These are phyloP conservation scores for Cydia fagiglandana DNA, from an alignment of 1,140 invertebrate genomes.

Conservation along the genomic window DNA sequence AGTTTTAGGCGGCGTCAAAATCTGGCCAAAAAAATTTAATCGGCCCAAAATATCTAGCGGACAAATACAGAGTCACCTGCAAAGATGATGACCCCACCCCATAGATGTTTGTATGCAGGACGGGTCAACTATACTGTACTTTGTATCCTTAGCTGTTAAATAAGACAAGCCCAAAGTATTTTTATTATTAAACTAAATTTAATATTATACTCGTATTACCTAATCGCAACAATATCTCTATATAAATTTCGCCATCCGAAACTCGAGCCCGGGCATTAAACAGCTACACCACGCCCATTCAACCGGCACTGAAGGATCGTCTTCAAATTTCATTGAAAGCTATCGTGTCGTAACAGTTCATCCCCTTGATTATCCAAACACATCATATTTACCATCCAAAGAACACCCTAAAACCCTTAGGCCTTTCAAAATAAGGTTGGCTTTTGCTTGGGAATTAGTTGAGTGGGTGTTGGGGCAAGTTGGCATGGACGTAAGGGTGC, in stretches of 20 bases:
- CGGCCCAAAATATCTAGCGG: no score
- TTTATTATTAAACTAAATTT: no score
- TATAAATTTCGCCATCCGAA: neutral
- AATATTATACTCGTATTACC: no score
- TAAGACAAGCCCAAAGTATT: no score
- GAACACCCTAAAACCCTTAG: neutral
- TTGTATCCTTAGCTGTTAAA: no score
- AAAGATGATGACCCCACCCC: no score
- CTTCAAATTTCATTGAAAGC: slow-evolving; percentile 40
- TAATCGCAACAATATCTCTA: no score
- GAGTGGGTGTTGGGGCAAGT: slow-evolving; percentile 16
- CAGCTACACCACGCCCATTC: slow-evolving; percentile 27
- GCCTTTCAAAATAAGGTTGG: slow-evolving; percentile 28
- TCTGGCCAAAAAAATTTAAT: no score
- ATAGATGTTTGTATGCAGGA: no score
- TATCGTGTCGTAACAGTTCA: slow-evolving; percentile 50
- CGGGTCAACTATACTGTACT: no score
- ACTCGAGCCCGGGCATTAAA: neutral
- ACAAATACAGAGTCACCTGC: no score
- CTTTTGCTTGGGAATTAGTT: slow-evolving; percentile 1
- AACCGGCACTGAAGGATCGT: slow-evolving; percentile 29
- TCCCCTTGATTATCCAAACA: slow-evolving; percentile 46
- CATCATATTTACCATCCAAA: slow-evolving; percentile 22
- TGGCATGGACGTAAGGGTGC: slow-evolving; percentile 36
- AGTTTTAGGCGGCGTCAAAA: no score